These are phyloP conservation scores for Ariopsis seemanni DNA, from an alignment of 2,113 vertebrate species.

Conservation along the genomic window DNA sequence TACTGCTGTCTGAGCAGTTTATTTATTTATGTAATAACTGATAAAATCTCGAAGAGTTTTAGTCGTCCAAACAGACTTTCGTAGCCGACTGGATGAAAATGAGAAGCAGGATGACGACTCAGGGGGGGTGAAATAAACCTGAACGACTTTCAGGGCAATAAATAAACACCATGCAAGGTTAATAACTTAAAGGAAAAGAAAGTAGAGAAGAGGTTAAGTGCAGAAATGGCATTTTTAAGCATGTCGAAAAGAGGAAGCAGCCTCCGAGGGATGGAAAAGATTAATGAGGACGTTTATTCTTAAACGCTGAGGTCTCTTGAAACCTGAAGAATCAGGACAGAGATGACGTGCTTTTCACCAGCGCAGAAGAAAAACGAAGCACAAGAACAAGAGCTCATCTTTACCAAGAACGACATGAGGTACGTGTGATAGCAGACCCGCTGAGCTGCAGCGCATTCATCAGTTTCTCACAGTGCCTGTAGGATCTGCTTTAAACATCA, in stretches of 20 bases:
- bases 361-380: neutral
- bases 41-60: neutral
- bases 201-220: neutral
- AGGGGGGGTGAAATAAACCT: no score
- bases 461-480: constrained; percentile 34
- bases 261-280: constrained; percentile 9
- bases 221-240: neutral
- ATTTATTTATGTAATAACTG: neutral
- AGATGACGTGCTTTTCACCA: neutral
- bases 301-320: constrained; percentile 17
- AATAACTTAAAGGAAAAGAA: neutral
- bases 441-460: constrained; percentile 62
- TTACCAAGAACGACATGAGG: constrained; percentile 82
- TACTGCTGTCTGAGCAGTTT: neutral
- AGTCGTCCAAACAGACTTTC: neutral
- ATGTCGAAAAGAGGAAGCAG: neutral
- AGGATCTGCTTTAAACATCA: neutral
- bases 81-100: neutral
- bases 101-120: neutral
- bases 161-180: neutral
- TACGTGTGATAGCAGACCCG: constrained; percentile 59
- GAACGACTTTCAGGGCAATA: no score
- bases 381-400: constrained; percentile 30
- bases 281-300: constrained; percentile 52
- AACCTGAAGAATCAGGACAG: constrained; percentile 43